Conservation (phyloP, 2,797 vertebrate genomes). For the Presbytis comata region DNA sequence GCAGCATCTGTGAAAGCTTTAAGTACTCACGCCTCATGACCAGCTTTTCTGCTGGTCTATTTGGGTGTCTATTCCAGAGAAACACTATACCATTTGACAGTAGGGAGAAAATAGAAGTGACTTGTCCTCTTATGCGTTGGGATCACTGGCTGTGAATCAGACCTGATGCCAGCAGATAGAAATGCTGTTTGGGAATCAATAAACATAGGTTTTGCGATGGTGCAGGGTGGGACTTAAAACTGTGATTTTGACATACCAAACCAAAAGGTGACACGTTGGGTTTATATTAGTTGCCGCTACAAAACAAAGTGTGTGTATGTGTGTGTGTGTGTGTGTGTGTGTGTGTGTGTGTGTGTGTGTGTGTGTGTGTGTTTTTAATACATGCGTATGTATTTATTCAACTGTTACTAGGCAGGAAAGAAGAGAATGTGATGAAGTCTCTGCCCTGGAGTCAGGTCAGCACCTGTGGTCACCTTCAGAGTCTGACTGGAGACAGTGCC, state of each 20-base stretch:
- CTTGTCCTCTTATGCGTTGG: neutral
- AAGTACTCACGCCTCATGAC: neutral
- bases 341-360: too few species aligned
- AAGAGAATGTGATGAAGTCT: accelerated
- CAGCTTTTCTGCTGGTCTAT: too few species aligned
- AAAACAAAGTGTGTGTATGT: neutral
- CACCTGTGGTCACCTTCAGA: neutral
- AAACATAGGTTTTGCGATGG: neutral
- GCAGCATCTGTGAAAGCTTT: accelerated
- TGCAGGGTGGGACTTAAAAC: too few species aligned
- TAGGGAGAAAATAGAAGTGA: neutral
- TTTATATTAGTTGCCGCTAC: too few species aligned
- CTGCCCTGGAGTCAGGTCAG: neutral
- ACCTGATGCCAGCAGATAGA: neutral
- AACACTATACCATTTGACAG: neutral
- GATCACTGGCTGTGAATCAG: neutral
- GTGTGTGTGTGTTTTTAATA: too few species aligned
- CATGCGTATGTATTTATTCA: neutral
- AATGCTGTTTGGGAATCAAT: neutral
- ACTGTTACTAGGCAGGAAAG: neutral
- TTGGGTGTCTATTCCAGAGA: neutral
- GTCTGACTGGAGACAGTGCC: neutral
- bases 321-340: too few species aligned
- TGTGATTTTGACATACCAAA: accelerated
- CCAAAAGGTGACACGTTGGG: neutral